Evolutionary conservation across 1,140 invertebrate species (phyloP), one percentile per base, ranked within the genome.

Genomic region (Lepidurus couesii): DNA sequence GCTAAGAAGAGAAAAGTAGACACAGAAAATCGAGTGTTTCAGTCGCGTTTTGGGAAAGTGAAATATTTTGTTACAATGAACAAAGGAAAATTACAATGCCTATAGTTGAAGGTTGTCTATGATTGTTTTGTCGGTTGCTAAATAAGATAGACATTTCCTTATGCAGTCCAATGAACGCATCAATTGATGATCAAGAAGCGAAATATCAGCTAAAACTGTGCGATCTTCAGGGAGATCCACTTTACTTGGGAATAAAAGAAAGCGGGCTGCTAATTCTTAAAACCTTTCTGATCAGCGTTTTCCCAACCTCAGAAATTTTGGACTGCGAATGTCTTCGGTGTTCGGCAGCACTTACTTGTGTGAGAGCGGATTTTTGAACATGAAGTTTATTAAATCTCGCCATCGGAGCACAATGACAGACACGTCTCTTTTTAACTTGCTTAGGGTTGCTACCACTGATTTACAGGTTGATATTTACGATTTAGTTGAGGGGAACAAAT

Each of bases 371-470:
- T 24, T 24, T 24, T 24, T 1, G 24, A 24, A 24, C 24, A 24
- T 24, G 24, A 24, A 24, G 24, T 24, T 24, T 24, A 24, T 24
- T 24, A 24, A 24, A 24, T 24, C 24, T 24, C 78, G 26, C 44
- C 42, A 47, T 53, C 43, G 44, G 53, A 78, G 73, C 44, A n/a
- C 13, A 73, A 43, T 75, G 9, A 73, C 42, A 43, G 42, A 80
- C 42, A 16, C 34, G 77, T 78, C 74, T 78, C 44, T 77, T 34
- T 26, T 74, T 44, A 44, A 80, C 65, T 42, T 80, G 16, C 76
- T 80, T 13, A 53, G 65, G 77, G 16, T 77, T 21, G 16, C 26
- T 26, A 44, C 42, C 16, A 74, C 26, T 7, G 42, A 47, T 21
- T 42, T 74, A n/a, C 21, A 73, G 26, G 47, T 45, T 6, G 76